These are phyloP conservation scores for Phyllopteryx taeniolatus DNA, from an alignment of 2,113 vertebrate genomes.

Conservation along the genomic window DNA sequence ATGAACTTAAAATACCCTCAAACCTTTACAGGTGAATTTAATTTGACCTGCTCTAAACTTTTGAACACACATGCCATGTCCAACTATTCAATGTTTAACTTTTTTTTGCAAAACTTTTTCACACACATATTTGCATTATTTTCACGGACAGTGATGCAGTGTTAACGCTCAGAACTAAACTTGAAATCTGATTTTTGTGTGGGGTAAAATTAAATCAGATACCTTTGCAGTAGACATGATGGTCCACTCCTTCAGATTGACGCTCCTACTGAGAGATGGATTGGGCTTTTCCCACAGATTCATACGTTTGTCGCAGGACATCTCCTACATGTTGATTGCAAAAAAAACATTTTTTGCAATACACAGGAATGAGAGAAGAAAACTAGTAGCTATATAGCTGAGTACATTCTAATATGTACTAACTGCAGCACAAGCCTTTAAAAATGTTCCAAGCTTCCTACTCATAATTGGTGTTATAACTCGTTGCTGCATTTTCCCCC, in stretches of 20 bases:
- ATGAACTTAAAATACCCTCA: too few relatives aligned
- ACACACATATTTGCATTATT: too few relatives aligned
- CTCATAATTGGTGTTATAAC: neutral
- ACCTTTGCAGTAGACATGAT: neutral
- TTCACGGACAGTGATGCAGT: too few relatives aligned
- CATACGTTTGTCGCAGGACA: neutral
- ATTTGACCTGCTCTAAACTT: too few relatives aligned
- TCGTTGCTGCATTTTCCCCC: neutral
- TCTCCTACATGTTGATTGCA: neutral
- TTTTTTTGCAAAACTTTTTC: too few relatives aligned
- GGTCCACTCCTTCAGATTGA: neutral
- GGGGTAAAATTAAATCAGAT: neutral
- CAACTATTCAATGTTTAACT: too few relatives aligned
- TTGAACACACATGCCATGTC: too few relatives aligned
- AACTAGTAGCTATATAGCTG: neutral
- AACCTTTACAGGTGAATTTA: too few relatives aligned
- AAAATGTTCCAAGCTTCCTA: neutral
- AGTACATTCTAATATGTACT: neutral
- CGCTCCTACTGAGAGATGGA: neutral
- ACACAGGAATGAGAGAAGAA: neutral
- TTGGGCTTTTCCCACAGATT: neutral
- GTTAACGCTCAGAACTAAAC: too few relatives aligned
- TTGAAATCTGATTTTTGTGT: too few relatives aligned
- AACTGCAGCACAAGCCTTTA: too few relatives aligned
- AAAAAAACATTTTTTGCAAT: neutral